These are phyloP conservation scores for Aurelia sp. DNA, from an alignment of 30 jellyfish, hydroid and myxozoan genomes.

Conservation along the genomic window DNA sequence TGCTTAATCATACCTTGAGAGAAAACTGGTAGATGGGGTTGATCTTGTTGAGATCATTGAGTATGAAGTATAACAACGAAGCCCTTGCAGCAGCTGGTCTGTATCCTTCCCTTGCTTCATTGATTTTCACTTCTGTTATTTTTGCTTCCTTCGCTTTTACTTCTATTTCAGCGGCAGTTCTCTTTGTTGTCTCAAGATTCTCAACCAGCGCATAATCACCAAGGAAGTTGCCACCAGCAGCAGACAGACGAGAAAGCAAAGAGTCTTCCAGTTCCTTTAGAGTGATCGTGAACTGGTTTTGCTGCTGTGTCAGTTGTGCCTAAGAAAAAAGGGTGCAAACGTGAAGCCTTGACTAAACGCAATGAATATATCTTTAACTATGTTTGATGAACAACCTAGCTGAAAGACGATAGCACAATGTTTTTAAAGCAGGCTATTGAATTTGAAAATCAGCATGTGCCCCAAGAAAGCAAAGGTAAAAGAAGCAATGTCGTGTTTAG, in stretches of 20 bases:
- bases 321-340: slow-evolving; percentile 15
- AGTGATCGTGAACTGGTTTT: slow-evolving; percentile 97
- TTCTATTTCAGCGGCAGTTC: slow-evolving; percentile 99
- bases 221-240: slow-evolving; percentile 99
- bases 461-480: too few species aligned
- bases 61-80: slow-evolving; percentile 90
- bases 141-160: slow-evolving; percentile 98
- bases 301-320: slow-evolving; percentile 99
- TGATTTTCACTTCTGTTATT: slow-evolving; percentile 90
- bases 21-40: slow-evolving; percentile 97
- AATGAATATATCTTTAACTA: background rate
- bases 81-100: slow-evolving; percentile 99
- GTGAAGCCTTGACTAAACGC: slow-evolving; percentile 8
- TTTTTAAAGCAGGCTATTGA: too few species aligned
- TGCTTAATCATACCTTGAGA: slow-evolving; percentile 71
- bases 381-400: background rate
- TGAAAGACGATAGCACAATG: too few species aligned
- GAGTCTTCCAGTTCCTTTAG: slow-evolving; percentile 98
- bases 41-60: slow-evolving; percentile 95
- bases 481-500: too few species aligned
- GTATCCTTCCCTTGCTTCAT: slow-evolving; percentile 98
- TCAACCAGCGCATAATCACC: slow-evolving; percentile 99
- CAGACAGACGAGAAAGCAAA: slow-evolving; percentile 92
- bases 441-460: too few species aligned
- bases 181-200: slow-evolving; percentile 95